phyloP scores from a whole-genome alignment of 2,113 vertebrate species.

The Meleagris gallopavo region DNA sequence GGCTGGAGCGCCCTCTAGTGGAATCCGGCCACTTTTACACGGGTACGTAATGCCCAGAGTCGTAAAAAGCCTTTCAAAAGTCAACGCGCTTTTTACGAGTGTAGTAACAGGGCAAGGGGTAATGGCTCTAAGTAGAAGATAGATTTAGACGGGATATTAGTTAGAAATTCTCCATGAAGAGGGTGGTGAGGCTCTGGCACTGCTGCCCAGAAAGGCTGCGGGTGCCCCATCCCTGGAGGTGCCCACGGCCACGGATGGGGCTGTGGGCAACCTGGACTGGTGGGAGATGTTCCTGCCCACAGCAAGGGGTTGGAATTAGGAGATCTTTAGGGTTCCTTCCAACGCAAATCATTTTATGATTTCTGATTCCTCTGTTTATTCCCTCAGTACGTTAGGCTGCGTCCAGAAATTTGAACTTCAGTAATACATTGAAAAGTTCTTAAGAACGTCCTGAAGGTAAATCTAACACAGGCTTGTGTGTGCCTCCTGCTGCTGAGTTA shows the following conservation, averaged over 20 bases:
- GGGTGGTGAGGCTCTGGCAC: not conserved
- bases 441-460: not conserved
- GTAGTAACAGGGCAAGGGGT: not conserved
- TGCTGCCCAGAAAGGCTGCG: not conserved
- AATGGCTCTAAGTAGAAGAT: not conserved
- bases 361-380: not conserved
- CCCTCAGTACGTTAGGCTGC: accelerated
- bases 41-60: accelerated
- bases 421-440: too few relatives aligned
- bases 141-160: not conserved
- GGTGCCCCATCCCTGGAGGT: not conserved
- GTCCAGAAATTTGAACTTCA: not conserved
- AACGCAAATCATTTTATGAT: not conserved
- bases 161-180: not conserved
- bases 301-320: not conserved
- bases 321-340: not conserved
- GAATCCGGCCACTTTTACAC: accelerated
- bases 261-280: not conserved
- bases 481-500: not conserved
- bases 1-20: not conserved
- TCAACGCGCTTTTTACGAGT: not conserved
- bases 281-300: not conserved
- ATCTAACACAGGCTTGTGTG: accelerated
- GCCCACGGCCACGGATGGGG: not conserved
- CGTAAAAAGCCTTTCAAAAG: too few relatives aligned